phyloP scores from a whole-genome alignment of 2,797 vertebrate species.

The Coregonus sp. region DNA sequence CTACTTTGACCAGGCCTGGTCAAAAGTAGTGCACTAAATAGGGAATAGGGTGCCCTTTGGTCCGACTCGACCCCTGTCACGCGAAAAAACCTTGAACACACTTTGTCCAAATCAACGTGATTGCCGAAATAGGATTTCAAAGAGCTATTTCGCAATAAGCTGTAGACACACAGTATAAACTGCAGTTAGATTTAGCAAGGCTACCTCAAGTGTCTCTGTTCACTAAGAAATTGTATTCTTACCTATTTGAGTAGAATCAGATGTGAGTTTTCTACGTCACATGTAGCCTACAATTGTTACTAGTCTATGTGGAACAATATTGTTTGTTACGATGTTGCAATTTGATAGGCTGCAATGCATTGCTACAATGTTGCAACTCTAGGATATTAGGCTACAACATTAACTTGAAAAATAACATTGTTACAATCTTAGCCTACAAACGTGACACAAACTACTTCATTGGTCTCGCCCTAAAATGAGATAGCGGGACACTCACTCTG shows the following conservation, averaged over 20 bases:
- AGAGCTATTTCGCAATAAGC: slow-evolving; percentile 21
- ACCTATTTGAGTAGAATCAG: neutral
- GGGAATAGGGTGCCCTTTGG: too few species aligned
- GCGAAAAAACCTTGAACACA: slow-evolving; percentile 38
- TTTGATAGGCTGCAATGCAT: neutral
- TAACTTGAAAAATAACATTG: neutral
- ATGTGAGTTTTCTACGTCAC: neutral
- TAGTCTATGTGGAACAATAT: neutral
- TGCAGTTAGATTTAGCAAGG: neutral
- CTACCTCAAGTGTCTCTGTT: too few species aligned
- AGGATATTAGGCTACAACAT: neutral
- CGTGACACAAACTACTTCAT: too few species aligned
- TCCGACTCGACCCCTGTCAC: too few species aligned
- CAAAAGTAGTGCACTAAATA: too few species aligned
- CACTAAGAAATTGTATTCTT: too few species aligned
- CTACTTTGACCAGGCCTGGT: neutral
- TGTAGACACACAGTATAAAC: neutral
- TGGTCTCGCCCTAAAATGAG: too few species aligned
- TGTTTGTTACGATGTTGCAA: neutral
- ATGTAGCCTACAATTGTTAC: neutral
- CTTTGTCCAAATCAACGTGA: slow-evolving; percentile 56
- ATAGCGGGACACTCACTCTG: neutral
- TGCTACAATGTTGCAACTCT: neutral
- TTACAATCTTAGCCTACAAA: too few species aligned
- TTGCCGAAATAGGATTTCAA: slow-evolving; percentile 28